Evolutionary conservation across 2,113 vertebrate species (phyloP).

Genomic region (Cricetomys ansorgei): DNA sequence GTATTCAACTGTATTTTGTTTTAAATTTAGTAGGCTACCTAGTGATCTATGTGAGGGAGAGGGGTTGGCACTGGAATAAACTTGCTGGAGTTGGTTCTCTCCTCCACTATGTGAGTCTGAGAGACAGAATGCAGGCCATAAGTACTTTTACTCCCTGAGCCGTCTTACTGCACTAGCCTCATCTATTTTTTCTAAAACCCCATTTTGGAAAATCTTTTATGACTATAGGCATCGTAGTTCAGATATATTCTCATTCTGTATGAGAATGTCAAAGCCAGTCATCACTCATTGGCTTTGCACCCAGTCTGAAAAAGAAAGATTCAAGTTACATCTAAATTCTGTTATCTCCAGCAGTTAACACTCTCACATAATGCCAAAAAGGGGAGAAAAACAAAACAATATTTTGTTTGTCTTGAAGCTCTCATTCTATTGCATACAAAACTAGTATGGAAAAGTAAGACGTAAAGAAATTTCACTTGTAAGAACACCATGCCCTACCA

Average conservation of each 20-base stretch:
- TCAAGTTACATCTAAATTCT: not conserved
- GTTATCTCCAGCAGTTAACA: not conserved
- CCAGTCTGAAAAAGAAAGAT: not conserved
- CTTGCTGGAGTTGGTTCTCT: not conserved
- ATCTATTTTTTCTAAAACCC: conserved; percentile 37
- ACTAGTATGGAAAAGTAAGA: not conserved
- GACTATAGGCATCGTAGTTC: not conserved
- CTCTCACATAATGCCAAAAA: not conserved
- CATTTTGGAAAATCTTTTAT: not conserved
- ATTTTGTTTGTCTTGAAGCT: conserved; percentile 39
- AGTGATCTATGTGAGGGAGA: not conserved
- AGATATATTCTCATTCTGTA: not conserved
- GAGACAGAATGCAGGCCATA: not conserved
- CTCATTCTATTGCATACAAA: not conserved
- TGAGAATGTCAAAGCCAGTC: conserved; percentile 18
- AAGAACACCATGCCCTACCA: not conserved
- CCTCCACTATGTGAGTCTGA: not conserved
- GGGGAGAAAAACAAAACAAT: not conserved
- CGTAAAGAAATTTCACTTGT: not conserved
- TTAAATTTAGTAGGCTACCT: not conserved
- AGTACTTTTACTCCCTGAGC: not conserved
- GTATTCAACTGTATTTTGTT: not conserved
- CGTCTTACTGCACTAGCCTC: not conserved
- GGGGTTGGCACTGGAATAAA: not conserved
- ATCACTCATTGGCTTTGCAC: not conserved